These are phyloP conservation scores for Apomyelois bistriatella DNA, from an alignment of 2,888 invertebrate genomes.

Conservation along the genomic window DNA sequence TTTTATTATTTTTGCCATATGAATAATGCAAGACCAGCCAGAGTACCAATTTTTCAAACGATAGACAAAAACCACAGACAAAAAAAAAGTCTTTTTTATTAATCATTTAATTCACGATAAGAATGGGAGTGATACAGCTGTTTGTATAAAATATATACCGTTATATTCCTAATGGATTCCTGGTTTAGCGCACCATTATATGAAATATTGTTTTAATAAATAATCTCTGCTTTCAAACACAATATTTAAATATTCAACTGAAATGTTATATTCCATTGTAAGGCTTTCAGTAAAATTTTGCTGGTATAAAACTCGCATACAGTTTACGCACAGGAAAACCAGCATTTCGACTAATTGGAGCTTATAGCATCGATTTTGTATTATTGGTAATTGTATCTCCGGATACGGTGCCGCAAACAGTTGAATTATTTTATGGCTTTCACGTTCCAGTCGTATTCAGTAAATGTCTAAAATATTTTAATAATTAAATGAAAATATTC, in stretches of 20 bases:
- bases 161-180: too few relatives aligned
- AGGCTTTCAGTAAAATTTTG: not conserved
- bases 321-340: constrained; percentile 23
- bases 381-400: constrained; percentile 28
- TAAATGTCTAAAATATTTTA: not conserved
- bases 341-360: constrained; percentile 46
- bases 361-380: constrained; percentile 57
- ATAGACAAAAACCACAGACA: too few relatives aligned
- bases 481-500: not conserved
- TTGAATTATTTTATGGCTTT: not conserved
- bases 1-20: too few relatives aligned
- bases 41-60: too few relatives aligned
- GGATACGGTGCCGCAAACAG: not conserved
- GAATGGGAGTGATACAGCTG: too few relatives aligned
- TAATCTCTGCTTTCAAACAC: not conserved
- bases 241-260: constrained; percentile 1
- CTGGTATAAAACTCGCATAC: constrained; percentile 4
- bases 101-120: too few relatives aligned
- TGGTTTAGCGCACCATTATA: not conserved
- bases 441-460: not conserved
- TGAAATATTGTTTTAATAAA: not conserved
- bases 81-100: too few relatives aligned
- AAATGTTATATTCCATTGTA: constrained; percentile 5
- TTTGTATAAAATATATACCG: too few relatives aligned
- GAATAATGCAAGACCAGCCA: too few relatives aligned